phyloP scores from a whole-genome alignment of 2,797 vertebrate genomes.

The Menidia menidia region DNA sequence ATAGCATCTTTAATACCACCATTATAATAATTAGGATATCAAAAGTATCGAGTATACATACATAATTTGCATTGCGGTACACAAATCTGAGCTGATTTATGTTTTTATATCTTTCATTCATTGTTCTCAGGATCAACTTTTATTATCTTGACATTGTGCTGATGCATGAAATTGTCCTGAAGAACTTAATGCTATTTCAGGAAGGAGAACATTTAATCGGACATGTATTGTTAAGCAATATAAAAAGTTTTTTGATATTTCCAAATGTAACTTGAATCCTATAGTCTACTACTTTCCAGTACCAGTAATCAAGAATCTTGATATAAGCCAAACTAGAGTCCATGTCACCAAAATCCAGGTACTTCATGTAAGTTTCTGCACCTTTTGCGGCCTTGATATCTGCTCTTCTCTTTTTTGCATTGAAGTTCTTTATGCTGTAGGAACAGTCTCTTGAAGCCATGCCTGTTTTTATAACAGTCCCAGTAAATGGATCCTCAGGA shows the following conservation, averaged over 20 bases:
- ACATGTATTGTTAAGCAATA: slow-evolving; percentile 82
- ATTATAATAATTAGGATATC: slow-evolving; percentile 86
- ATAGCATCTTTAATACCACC: slow-evolving; percentile 86
- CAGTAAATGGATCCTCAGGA: slow-evolving; percentile 82
- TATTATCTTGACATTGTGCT: slow-evolving; percentile 82
- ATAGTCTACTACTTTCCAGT: slow-evolving; percentile 84
- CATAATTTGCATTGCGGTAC: slow-evolving; percentile 84
- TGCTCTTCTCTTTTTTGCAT: slow-evolving; percentile 81
- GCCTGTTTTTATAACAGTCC: slow-evolving; percentile 88
- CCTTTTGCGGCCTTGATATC: slow-evolving; percentile 70
- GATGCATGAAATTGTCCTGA: slow-evolving; percentile 81
- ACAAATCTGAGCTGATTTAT: slow-evolving; percentile 82
- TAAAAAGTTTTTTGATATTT: slow-evolving; percentile 80
- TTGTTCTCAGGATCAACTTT: slow-evolving; percentile 78
- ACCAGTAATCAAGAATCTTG: slow-evolving; percentile 83
- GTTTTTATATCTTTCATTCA: slow-evolving; percentile 78
- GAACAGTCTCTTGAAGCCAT: slow-evolving; percentile 89
- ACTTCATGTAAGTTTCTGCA: slow-evolving; percentile 68
- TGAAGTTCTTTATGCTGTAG: slow-evolving; percentile 84
- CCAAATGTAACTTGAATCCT: slow-evolving; percentile 85
- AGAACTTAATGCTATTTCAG: slow-evolving; percentile 77
- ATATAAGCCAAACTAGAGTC: slow-evolving; percentile 82
- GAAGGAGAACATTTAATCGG: slow-evolving; percentile 83
- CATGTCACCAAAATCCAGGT: slow-evolving; percentile 79
- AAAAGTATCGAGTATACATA: slow-evolving; percentile 86